Evolutionary conservation across 2,888 invertebrate species (phyloP).

Genomic region (Ichneumoninae sp.): DNA sequence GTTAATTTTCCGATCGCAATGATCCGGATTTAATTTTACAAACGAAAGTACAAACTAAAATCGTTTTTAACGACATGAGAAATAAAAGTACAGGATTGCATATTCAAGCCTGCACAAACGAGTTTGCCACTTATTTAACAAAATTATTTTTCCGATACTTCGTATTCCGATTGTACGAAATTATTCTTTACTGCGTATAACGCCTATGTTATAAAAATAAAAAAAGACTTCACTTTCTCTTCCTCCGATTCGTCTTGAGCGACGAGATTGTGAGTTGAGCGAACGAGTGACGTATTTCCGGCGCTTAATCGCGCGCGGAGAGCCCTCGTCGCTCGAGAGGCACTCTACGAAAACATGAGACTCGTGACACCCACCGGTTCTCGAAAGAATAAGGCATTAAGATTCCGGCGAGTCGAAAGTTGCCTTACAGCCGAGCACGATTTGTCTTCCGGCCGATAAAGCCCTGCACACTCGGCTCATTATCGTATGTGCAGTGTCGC

Average conservation of each 20-base stretch:
- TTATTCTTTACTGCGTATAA: too few relatives aligned
- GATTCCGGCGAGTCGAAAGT: slow-evolving; percentile 38
- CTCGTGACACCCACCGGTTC: slow-evolving; percentile 41
- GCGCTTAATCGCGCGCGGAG: background rate
- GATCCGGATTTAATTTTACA: too few relatives aligned
- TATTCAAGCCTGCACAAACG: too few relatives aligned
- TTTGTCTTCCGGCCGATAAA: slow-evolving; percentile 53
- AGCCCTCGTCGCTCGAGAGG: slow-evolving; percentile 9
- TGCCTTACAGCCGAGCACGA: slow-evolving; percentile 22
- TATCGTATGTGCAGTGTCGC: slow-evolving; percentile 15
- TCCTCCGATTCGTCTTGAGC: slow-evolving; percentile 39
- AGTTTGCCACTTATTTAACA: too few relatives aligned
- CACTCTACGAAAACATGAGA: slow-evolving; percentile 12
- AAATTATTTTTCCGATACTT: too few relatives aligned
- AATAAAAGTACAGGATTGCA: too few relatives aligned
- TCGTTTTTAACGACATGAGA: too few relatives aligned
- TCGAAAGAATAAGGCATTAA: slow-evolving; percentile 35
- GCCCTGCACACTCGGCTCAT: slow-evolving; percentile 12
- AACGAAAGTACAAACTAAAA: too few relatives aligned
- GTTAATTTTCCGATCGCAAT: too few relatives aligned
- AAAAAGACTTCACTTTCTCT: slow-evolving; percentile 34
- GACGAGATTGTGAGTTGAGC: slow-evolving; percentile 3
- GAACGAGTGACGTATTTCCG: slow-evolving; percentile 5
- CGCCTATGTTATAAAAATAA: too few relatives aligned
- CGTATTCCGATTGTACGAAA: too few relatives aligned